phyloP scores from a whole-genome alignment of 2,888 invertebrate species.

The Pheosia tremula region DNA sequence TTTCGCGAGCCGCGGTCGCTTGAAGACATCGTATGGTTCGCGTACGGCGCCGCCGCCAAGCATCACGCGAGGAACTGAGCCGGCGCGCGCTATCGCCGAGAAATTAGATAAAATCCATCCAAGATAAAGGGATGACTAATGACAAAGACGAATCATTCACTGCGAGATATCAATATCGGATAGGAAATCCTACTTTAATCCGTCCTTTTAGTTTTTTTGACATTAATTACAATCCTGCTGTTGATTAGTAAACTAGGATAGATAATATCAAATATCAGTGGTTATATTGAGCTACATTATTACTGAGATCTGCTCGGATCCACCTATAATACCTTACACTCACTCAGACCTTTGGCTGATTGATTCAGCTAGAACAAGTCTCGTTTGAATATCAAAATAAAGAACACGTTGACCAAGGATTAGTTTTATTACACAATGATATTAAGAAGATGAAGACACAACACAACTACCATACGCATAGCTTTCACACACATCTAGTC shows the following conservation, averaged over 20 bases:
- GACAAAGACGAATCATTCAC: conserved; percentile 44
- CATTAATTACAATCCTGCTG: conserved; percentile 25
- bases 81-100: conserved; percentile 45
- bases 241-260: conserved; percentile 1
- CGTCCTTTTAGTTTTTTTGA: conserved; percentile 14
- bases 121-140: conserved; percentile 72
- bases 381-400: no score
- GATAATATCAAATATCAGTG: not conserved
- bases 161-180: conserved; percentile 40
- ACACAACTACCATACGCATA: no score
- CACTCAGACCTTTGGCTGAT: no score
- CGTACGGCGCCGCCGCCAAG: conserved; percentile 24
- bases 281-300: no score
- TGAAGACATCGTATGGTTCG: conserved; percentile 39
- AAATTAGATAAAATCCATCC: conserved; percentile 56
- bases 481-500: no score
- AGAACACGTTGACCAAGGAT: no score
- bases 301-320: no score
- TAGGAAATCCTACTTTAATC: conserved; percentile 27
- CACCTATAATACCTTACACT: no score
- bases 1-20: conserved; percentile 36
- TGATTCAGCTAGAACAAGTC: no score
- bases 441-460: no score
- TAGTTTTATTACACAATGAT: no score
- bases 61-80: conserved; percentile 41